A percentile compares a stretch with the other conserved stretches of the same genome.
These are phyloP conservation scores for Minunthozetes semirufus DNA, from an alignment of 2,888 invertebrate genomes.

Conservation along the genomic window DNA sequence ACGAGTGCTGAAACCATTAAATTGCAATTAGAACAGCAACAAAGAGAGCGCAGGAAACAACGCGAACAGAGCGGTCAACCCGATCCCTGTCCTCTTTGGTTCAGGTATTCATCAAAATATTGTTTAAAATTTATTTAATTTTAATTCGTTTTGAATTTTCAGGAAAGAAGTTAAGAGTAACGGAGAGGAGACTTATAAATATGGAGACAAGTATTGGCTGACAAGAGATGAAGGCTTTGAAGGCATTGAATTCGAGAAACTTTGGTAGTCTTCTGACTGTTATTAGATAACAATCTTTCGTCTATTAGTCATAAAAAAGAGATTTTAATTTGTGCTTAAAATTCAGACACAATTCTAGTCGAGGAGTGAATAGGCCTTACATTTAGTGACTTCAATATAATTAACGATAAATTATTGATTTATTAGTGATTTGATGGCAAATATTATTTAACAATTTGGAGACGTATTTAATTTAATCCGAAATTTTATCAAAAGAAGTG, in stretches of 20 bases:
- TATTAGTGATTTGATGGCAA: not conserved
- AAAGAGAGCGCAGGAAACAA: constrained; percentile 62
- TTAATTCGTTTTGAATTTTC: constrained; percentile 36
- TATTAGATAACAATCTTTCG: not conserved
- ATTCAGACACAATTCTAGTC: constrained; percentile 16
- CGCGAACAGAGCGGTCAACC: constrained; percentile 55
- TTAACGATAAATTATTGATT: not conserved
- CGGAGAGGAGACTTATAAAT: constrained; percentile 63
- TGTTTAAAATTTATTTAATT: constrained; percentile 2
- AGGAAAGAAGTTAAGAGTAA: constrained; percentile 48
- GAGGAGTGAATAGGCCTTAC: constrained; percentile 25
- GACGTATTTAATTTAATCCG: not conserved
- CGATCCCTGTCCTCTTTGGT: constrained; percentile 53
- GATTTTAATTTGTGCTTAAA: not conserved
- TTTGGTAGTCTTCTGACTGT: constrained; percentile 27
- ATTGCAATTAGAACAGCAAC: constrained; percentile 63
- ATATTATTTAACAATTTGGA: not conserved
- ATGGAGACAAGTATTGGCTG: constrained; percentile 69
- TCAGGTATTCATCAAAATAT: constrained; percentile 54
- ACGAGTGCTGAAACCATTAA: constrained; percentile 65
- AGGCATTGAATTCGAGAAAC: constrained; percentile 30
- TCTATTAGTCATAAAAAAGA: not conserved
- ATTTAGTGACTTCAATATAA: not conserved
- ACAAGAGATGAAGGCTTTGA: constrained; percentile 49
- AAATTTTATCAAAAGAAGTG: constrained; percentile 4